phyloP scores from a whole-genome alignment of 2,113 vertebrate species.

The Eulacestoma nigropectus region DNA sequence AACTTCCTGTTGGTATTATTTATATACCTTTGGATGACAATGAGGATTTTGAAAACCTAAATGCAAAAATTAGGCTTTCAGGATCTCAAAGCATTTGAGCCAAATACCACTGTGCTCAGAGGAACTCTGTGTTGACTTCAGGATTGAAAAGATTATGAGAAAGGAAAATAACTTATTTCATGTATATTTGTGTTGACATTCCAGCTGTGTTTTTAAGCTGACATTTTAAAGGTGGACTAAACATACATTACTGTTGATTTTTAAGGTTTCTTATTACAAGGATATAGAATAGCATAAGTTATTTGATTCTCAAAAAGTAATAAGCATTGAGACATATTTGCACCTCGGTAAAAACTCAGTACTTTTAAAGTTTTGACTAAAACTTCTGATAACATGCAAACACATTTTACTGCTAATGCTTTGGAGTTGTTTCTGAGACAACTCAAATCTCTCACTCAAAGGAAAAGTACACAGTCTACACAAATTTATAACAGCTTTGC shows the following conservation, averaged over 20 bases:
- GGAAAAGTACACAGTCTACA: not conserved
- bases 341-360: not conserved
- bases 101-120: not conserved
- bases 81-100: not conserved
- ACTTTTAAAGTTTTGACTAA: not conserved
- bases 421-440: not conserved
- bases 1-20: not conserved
- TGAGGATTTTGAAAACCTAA: not conserved
- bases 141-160: constrained; percentile 18
- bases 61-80: not conserved
- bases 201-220: not conserved
- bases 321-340: not conserved
- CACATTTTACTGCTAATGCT: not conserved
- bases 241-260: not conserved
- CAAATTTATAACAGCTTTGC: not conserved
- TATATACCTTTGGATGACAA: not conserved
- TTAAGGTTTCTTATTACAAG: not conserved
- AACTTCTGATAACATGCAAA: not conserved
- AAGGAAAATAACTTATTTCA: not conserved
- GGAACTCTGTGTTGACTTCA: not conserved
- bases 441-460: not conserved
- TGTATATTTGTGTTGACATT: constrained; percentile 26
- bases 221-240: constrained; percentile 34
- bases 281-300: not conserved
- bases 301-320: not conserved